Base-by-base conservation (phyloP, 2,888 invertebrate species). In the Epistrophe eligans region DNA sequence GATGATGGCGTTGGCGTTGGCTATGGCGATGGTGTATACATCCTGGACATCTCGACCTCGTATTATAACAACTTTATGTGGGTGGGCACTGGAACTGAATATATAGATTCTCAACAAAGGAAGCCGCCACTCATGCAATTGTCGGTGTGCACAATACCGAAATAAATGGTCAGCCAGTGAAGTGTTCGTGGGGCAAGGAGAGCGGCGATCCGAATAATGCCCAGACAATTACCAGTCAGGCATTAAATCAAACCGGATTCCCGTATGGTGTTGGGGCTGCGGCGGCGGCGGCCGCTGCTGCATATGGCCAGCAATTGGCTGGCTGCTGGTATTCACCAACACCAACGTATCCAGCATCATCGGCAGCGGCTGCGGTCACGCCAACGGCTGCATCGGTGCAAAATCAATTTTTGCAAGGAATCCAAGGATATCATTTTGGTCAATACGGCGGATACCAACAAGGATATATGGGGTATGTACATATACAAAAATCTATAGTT, bases 121-220 rank as follows among this genome's bases (percentile, higher is more conserved):
- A 99, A 94, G 97, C 98, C 81, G 99, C 99, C 81, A 98, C 99
- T 64, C 98, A 99, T 93, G 99, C 99, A 88, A 99, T 99, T 89
- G 98, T 99, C 70, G 98, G 98, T 4, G 98, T 99, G 72, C 99
- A 99, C 94, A 99, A 99, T 93, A 97, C 98, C 7, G 99, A 99
- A 91, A 97, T 99, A 89, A 97, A 97, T 93, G 99, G 99, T 0
- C 98, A 99, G 93, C 96, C 97, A 0, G 98, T 99, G 73, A 99
- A 99, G 93, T 99, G 99, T 93, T 99, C 99, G 90, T 99, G 99
- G 99, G 99, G 99, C 80, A 99, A 99, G 94, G 99, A 99, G 93
- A 98, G 98, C 32, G 97, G 98, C 4, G 98, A 98, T 92, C 97
- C 97, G 0, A 97, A 97, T 93, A 97, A 97, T 91, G 96, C 97